Base-by-base conservation (phyloP, 2,113 vertebrate genomes). In the Prunella fulvescens region DNA sequence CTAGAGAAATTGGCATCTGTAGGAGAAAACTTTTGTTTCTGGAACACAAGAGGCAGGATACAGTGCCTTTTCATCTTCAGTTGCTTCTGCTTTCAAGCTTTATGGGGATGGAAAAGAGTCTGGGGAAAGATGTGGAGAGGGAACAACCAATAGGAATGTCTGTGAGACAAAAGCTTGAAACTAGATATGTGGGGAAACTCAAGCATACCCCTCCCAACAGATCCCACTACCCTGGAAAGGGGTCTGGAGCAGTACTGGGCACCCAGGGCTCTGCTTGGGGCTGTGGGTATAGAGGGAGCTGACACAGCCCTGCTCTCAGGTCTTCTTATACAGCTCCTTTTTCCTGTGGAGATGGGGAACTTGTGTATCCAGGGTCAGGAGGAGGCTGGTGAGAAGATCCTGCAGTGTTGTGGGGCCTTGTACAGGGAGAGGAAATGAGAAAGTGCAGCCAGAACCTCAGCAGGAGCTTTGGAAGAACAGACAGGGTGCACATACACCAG, bases 191-290 rank as follows among this genome's bases (percentile, higher is more conserved):
- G 9, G 31, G 14, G 7, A 82, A 93, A 14, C 40, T 44, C 25
- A 42, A 23, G 19, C n/a, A 92, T 81, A 69, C 24, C 14, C 15
- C 15, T 87, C 16, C 9, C 37, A 79, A 17, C 1, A 67, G 65
- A 79, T 60, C 48, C 19, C 31, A 35, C 28, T 19, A 44, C 24
- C 9, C 8, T n/a, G 29, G 54, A 66, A 70, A 28, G 9, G 11
- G 1, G 0, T 8, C 23, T 1, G 1, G 28, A 44, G 18, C 25
- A 8, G 17, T 25, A 33, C 10, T 71, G 16, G 25, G 20, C 76
- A n/a, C 6, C 7, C 28, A 12, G 13, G 33, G 6, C 33, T 76
- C 20, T 71, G 15, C 6, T 9, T 73, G 45, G 6, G 7, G 2
- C 60, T 89, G 16, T 78, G 47, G 23, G 10, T 5, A 1, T n/a